A percentile compares a stretch with the other conserved stretches of the same genome.
Evolutionary conservation across 1,140 invertebrate genomes (phyloP).

Genomic region (Arion vulgaris): DNA sequence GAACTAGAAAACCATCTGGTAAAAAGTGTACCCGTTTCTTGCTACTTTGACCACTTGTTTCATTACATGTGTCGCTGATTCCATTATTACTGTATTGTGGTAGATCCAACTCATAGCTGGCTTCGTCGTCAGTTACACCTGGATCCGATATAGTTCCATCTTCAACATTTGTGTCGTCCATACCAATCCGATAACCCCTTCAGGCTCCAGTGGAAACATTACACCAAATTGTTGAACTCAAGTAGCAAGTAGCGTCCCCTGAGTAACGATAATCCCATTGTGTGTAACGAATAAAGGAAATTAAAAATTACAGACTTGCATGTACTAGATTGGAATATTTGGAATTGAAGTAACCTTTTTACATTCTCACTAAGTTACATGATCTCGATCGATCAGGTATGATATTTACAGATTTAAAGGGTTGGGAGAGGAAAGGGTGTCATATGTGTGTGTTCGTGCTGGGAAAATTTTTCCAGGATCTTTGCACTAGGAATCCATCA

Average conservation of each 20-base stretch:
- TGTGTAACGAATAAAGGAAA: too few species aligned
- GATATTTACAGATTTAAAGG: too few species aligned
- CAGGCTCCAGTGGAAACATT: background rate
- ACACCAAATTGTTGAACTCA: background rate
- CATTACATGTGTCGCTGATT: background rate
- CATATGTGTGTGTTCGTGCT: too few species aligned
- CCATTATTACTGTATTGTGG: background rate
- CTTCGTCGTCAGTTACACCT: background rate
- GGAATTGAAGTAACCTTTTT: too few species aligned
- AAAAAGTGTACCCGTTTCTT: slow-evolving; percentile 34
- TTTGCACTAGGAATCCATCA: too few species aligned
- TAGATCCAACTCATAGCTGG: background rate
- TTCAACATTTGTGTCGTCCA: background rate
- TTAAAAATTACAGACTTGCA: too few species aligned
- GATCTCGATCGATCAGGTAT: too few species aligned
- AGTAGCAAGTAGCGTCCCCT: background rate
- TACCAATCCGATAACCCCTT: background rate
- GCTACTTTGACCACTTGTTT: background rate
- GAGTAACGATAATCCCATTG: too few species aligned
- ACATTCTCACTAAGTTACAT: too few species aligned
- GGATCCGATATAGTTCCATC: background rate
- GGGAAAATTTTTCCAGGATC: too few species aligned
- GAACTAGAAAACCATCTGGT: slow-evolving; percentile 25
- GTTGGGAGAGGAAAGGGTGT: too few species aligned
- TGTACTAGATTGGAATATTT: too few species aligned